These are phyloP conservation scores for Tanytarsus gracilentus DNA, from an alignment of 2,888 invertebrate genomes.

Conservation along the genomic window DNA sequence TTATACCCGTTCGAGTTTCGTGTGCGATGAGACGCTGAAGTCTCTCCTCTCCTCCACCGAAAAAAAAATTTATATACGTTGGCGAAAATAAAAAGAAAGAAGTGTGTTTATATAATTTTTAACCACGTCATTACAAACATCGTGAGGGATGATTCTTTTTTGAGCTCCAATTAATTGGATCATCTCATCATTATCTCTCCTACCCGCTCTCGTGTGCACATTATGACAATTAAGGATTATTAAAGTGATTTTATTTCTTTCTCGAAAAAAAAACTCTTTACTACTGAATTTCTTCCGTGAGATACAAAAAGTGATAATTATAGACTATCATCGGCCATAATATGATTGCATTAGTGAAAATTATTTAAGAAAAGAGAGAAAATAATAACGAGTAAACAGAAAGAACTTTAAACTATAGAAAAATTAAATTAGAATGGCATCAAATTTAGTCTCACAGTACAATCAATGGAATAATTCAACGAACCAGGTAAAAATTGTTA, in stretches of 20 bases:
- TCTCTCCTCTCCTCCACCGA: not conserved
- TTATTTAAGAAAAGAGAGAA: not conserved
- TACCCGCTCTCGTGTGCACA: not conserved
- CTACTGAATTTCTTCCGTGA: conserved; percentile 4
- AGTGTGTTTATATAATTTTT: not conserved
- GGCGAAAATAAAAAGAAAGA: not conserved
- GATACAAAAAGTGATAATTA: conserved; percentile 27
- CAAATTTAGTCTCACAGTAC: conserved; percentile 20
- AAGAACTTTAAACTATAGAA: not conserved
- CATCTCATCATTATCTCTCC: not conserved
- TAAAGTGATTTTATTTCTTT: too few species aligned
- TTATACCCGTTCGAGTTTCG: conserved; percentile 25
- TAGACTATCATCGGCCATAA: conserved; percentile 9
- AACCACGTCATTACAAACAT: conserved; percentile 1
- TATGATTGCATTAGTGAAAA: not conserved
- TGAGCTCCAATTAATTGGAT: conserved; percentile 1
- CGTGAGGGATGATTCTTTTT: not conserved
- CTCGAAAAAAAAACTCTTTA: too few species aligned
- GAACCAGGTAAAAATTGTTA: conserved; percentile 17
- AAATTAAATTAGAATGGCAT: conserved; percentile 16
- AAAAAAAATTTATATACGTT: too few species aligned
- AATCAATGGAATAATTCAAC: conserved; percentile 25
- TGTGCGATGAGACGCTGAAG: conserved; percentile 15
- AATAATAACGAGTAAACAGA: not conserved
- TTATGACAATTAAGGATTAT: conserved; percentile 7